Base-by-base conservation (phyloP, 1,140 invertebrate species). In the Belonocnema kinseyi region DNA sequence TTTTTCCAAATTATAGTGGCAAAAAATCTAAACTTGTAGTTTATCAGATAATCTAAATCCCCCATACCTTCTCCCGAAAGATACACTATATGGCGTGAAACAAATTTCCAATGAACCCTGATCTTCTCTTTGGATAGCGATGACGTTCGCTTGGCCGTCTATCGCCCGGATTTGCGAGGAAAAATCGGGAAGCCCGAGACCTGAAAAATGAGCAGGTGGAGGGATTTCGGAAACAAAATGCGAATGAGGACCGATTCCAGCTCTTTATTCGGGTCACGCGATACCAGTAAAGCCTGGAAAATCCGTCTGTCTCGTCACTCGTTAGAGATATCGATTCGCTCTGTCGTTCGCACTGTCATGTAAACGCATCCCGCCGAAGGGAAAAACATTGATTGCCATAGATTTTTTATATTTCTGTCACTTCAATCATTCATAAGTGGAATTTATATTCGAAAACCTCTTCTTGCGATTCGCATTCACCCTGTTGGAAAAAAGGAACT, bases 131-230 rank as follows among this genome's bases (percentile, higher is more conserved):
- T 10, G 40, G 40, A 46, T 46, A 46, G 40, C 40, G 40, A 46
- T 46, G 54, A 56, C 54, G 17, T 21, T 5, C 16, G 11, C 54
- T 40, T 40, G 26, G 14, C 21, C 19, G 19, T 12, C 19, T 66
- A 14, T 33, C 58, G 13, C 14, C 26, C 13, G 26, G 61, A 66
- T 66, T 66, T 66, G 61, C 16, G 40, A 66, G 61, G 21, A 66
- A 26, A 66, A 40, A 40, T 66, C 21, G 61, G 26, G 33, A 66
- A 66, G 40, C 26, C 21, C 61, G 26, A 16, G 61, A 66, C 2
- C 61, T 66, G 61, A 66, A 66, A 66, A 66, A 66, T 66, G 61
- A 61, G 58, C 58, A 61, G 58, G 61, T 66, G 61, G 33, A 40
- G 40, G 61, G 61, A 66, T 66, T 66, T 66, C 26, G 61, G 61